Base-by-base conservation (phyloP, 2,113 vertebrate genomes). In the Fregetta grallaria region DNA sequence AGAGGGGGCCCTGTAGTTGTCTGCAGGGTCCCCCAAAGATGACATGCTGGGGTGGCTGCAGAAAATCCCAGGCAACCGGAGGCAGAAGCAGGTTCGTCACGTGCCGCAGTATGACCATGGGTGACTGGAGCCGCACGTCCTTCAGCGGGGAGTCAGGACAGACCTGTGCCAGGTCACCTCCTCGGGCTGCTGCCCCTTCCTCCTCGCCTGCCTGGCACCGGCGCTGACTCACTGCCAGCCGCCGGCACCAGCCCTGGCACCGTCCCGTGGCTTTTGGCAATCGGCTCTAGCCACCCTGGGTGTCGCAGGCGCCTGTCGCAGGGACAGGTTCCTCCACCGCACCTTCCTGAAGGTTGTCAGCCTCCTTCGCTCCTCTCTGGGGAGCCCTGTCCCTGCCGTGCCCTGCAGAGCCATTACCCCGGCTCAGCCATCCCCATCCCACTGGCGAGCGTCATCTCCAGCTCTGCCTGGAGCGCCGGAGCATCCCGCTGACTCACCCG, bases 101-200 rank as follows among this genome's bases (percentile, higher is more conserved):
- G 1, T 8, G 15, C 22, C 3, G 3, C 2, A 1, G 11, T 0
- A 0, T 55, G 56, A 58, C 17, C 7, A 6, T 3, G 56, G 75
- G 44, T 67, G n/a, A 45, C 71, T 52, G 70, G n/a, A 81, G 82
- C 36, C 8, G 3, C 17, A 0, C 26, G 3, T 73, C 65, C 44
- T 40, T 56, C 68, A 70, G 58, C 13, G 5, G 8, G 50, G 42
- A 88, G 82, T 30, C 78, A 66, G 61, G 22, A 59, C 65, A 93
- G 74, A 62, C 42, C 55, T 5, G 29, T 86, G 87, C 67, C 76
- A 86, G 75, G 49, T 91, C 90, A 92, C 32, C 59, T 77, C 63
- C 92, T 89, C 1, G 0, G 36, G 34, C 42, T 71, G 50, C 50
- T 75, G 56, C 61, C 23, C 10, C 3, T 49, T 72, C 73, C 72